Evolutionary conservation across 1,140 invertebrate genomes (phyloP).

Genomic region (Meteorus sp.): DNA sequence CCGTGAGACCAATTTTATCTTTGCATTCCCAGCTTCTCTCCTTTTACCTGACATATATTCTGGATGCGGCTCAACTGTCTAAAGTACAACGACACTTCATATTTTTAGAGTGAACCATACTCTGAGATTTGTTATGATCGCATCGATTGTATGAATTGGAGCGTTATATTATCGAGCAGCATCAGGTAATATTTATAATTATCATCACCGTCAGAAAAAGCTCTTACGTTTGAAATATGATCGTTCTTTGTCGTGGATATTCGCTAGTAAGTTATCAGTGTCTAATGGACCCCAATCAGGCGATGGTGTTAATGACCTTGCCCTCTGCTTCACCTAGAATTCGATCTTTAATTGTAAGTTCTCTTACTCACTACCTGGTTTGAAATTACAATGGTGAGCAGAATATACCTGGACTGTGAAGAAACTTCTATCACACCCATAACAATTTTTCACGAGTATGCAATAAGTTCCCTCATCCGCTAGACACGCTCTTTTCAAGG

Average conservation of each 20-base stretch:
- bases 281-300: conserved; percentile 61
- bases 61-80: too few relatives aligned
- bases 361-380: too few relatives aligned
- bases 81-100: background rate
- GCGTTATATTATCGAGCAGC: background rate
- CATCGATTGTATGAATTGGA: conserved; percentile 14
- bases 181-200: background rate
- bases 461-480: conserved; percentile 94
- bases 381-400: too few relatives aligned
- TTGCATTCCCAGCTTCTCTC: too few relatives aligned
- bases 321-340: conserved; percentile 66
- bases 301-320: conserved; percentile 68
- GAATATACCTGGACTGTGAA: conserved; percentile 74
- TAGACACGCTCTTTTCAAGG: conserved; percentile 79
- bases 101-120: conserved; percentile 18
- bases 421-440: conserved; percentile 83
- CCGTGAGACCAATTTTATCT: conserved; percentile 26
- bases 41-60: too few relatives aligned
- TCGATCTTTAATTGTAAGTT: background rate
- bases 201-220: conserved; percentile 4
- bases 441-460: conserved; percentile 87
- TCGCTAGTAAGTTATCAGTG: conserved; percentile 45
- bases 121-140: too few relatives aligned
- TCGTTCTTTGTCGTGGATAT: conserved; percentile 53
- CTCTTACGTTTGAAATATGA: conserved; percentile 67